Conservation (phyloP, 92 coral and sea anemone genomes). For the Pocillopora meandrina region DNA sequence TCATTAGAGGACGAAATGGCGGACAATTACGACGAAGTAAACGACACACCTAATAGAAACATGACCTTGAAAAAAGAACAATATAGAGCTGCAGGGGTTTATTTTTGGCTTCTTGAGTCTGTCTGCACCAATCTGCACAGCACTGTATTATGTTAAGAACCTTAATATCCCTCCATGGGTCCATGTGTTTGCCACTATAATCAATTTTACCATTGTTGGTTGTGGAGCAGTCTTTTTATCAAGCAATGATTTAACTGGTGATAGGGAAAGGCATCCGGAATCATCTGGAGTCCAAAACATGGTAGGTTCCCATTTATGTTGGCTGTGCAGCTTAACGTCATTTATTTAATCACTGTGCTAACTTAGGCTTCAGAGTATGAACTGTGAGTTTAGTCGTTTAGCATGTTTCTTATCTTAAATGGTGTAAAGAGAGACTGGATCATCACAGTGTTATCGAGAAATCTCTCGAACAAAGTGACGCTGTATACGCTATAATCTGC, state of each 20-base stretch:
- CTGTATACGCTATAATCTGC: too few species aligned
- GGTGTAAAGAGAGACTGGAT: too few species aligned
- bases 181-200: conserved; percentile 24
- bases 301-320: neutral
- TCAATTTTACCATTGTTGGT: conserved; percentile 34
- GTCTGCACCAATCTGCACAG: conserved; percentile 40
- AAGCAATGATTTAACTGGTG: conserved; percentile 19
- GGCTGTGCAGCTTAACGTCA: neutral
- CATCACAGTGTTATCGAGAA: too few species aligned
- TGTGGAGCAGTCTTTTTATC: conserved; percentile 37
- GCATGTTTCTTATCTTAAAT: too few species aligned
- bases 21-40: neutral
- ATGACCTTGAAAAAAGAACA: conserved; percentile 14
- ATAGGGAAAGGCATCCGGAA: conserved; percentile 14
- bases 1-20: conserved; percentile 42
- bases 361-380: too few species aligned
- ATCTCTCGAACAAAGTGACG: too few species aligned
- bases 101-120: conserved; percentile 47
- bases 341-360: too few species aligned
- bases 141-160: conserved; percentile 27
- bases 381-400: too few species aligned
- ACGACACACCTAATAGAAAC: neutral
- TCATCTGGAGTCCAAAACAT: conserved; percentile 50
- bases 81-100: conserved; percentile 42
- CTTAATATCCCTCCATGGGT: conserved; percentile 44